phyloP scores from a whole-genome alignment of 1,140 invertebrate species.

The Cephus cinctus region DNA sequence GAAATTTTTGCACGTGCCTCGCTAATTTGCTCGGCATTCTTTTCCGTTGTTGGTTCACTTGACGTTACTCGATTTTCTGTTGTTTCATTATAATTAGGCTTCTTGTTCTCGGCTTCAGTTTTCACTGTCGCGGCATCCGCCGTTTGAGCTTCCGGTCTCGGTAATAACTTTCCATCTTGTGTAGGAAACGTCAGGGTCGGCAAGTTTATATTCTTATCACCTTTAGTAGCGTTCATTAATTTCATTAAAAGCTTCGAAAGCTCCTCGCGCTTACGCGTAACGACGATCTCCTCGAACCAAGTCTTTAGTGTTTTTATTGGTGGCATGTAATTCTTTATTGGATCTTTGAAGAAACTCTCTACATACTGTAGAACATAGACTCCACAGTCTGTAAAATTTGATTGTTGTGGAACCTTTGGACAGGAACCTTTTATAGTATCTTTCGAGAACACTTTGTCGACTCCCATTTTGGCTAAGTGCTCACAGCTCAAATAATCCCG shows the following conservation, averaged over 20 bases:
- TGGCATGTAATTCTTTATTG: conserved; percentile 70
- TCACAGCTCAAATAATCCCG: conserved; percentile 89
- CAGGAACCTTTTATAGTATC: conserved; percentile 79
- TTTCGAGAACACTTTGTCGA: conserved; percentile 69
- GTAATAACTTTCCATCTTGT: conserved; percentile 46
- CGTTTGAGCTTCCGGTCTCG: conserved; percentile 31
- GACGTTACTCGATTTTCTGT: conserved; percentile 11
- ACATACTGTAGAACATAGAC: conserved; percentile 94
- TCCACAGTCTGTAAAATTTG: conserved; percentile 96
- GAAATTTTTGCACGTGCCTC: conserved; percentile 22
- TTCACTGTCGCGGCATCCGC: conserved; percentile 29
- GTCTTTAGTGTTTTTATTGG: conserved; percentile 73
- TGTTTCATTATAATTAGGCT: conserved; percentile 13
- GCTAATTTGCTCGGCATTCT: conserved; percentile 18
- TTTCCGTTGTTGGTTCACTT: conserved; percentile 21
- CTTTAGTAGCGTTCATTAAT: conserved; percentile 63
- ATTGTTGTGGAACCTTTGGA: conserved; percentile 93
- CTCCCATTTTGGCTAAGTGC: conserved; percentile 75
- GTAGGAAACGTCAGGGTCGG: conserved; percentile 52
- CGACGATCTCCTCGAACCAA: conserved; percentile 79
- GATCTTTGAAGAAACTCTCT: conserved; percentile 88
- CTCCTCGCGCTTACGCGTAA: conserved; percentile 77
- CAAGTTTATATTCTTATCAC: conserved; percentile 44
- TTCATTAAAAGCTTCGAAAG: conserved; percentile 71
- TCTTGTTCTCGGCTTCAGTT: conserved; percentile 36